Evolutionary conservation across 2,797 vertebrate genomes (phyloP), one percentile per base, ranked within the genome.

Genomic region (Anguilla anguilla): DNA sequence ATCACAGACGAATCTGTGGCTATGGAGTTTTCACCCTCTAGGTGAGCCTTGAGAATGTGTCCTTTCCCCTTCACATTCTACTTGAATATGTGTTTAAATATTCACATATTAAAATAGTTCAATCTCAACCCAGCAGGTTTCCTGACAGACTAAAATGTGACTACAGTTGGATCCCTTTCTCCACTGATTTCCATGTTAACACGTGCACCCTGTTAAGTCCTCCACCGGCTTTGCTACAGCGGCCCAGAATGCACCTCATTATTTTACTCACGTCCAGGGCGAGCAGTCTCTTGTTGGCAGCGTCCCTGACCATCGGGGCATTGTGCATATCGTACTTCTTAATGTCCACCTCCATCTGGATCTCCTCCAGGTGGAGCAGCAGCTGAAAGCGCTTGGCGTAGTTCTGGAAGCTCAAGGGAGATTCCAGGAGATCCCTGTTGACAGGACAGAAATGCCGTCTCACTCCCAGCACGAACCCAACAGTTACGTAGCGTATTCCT

Each of bases 261-360:
- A 39, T 84, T 57, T 17, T 55, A 46, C 93, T 87, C 88, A 98
- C 98, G 1, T 94, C 9, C 0, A 99, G 95, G 0, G 92, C 91
- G 61, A 99, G 96, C 69, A 98, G 94, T 0, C 49, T 91, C 83
- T 89, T 93, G 55, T 94, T 94, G 7, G 2, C 59, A 5, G 59
- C 88, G 87, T 98, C 96, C 88, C 22, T 90, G 86, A 88, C 94
- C 98, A 99, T 97, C 89, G 93, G 90, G 87, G 96, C 95, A 0
- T 93, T 88, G 51, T 89, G 87, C 90, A 97, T 93, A 94, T 98
- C 95, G 0, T 98, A 99, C 89, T 95, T 96, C 51, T 94, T 94
- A 92, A 98, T 97, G 91, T 98, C 97, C 81, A 94, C 94, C 90
- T 98, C 97, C 97, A 97, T 98, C 94, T 98, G 97, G 85, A 98